Evolutionary conservation across 2,888 invertebrate species (phyloP).

Genomic region (Conus canariensis): DNA sequence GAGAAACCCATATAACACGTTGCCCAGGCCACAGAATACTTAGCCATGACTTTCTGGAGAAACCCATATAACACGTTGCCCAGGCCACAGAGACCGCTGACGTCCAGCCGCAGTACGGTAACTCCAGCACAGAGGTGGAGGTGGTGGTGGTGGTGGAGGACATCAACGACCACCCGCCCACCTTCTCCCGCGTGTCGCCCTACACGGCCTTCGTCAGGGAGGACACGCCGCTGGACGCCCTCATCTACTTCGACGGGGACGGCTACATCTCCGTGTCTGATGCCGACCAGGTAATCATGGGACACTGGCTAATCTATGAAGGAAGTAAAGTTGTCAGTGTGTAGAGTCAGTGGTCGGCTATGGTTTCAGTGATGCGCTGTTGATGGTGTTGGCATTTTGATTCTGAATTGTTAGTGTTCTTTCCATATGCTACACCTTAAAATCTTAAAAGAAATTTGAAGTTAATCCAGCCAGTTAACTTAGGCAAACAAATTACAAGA

Average conservation of each 20-base stretch:
- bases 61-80: background rate
- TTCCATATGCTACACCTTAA: too few species aligned
- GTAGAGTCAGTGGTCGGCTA: too few species aligned
- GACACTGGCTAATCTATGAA: background rate
- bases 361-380: too few species aligned
- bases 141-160: conserved; percentile 51
- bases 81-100: conserved; percentile 71
- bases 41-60: too few species aligned
- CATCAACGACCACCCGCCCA: conserved; percentile 50
- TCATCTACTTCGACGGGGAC: conserved; percentile 47
- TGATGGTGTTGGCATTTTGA: too few species aligned
- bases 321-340: background rate
- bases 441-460: too few species aligned
- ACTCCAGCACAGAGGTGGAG: conserved; percentile 61
- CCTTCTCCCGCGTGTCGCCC: conserved; percentile 44
- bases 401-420: background rate
- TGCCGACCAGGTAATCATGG: conserved; percentile 43
- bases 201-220: conserved; percentile 50
- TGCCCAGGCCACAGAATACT: too few species aligned
- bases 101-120: conserved; percentile 55
- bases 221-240: conserved; percentile 42
- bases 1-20: too few species aligned
- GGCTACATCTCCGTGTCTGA: conserved; percentile 49
- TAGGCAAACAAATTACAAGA: too few species aligned
- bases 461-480: too few species aligned